Percentiles rank a stretch among this genome's conserved stretches.
These are phyloP conservation scores for Triplophysa yarkandensis DNA, from an alignment of 2,797 vertebrate genomes.

Conservation along the genomic window DNA sequence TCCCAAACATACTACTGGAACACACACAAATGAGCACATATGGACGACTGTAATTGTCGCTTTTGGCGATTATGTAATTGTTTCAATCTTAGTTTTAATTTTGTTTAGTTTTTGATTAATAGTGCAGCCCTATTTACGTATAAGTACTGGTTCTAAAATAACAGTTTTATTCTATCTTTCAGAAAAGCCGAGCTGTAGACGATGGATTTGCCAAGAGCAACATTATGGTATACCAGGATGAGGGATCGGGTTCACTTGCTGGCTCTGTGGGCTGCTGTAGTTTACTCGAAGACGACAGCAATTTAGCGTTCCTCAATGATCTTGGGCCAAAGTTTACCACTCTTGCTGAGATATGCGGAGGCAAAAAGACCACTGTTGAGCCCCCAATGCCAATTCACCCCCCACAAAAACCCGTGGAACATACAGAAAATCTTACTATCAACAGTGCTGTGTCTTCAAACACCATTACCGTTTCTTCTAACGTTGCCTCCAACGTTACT, in stretches of 20 bases:
- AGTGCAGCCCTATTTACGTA: neutral
- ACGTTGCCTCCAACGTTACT: neutral
- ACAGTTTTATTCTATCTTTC: slow-evolving; percentile 41
- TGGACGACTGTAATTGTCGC: too few relatives aligned
- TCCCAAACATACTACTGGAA: too few relatives aligned
- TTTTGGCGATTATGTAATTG: too few relatives aligned
- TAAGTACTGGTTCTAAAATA: neutral
- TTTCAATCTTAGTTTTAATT: too few relatives aligned
- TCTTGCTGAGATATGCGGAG: slow-evolving; percentile 84
- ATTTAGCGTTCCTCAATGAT: slow-evolving; percentile 84
- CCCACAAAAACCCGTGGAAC: slow-evolving; percentile 35
- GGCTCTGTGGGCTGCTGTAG: slow-evolving; percentile 88
- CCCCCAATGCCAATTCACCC: slow-evolving; percentile 6
- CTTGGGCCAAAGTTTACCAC: slow-evolving; percentile 90
- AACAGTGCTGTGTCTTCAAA: slow-evolving; percentile 9
- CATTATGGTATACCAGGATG: slow-evolving; percentile 76
- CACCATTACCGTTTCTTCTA: slow-evolving; percentile 16
- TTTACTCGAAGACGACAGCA: slow-evolving; percentile 77
- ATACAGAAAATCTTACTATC: neutral
- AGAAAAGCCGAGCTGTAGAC: slow-evolving; percentile 76
- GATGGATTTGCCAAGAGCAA: slow-evolving; percentile 73
- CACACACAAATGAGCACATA: too few relatives aligned
- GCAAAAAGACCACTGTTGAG: slow-evolving; percentile 62
- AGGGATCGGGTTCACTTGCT: slow-evolving; percentile 77
- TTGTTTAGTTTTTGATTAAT: too few relatives aligned